Conservation (phyloP, 2,113 vertebrate species). For the Pelecanoides urinatrix region DNA sequence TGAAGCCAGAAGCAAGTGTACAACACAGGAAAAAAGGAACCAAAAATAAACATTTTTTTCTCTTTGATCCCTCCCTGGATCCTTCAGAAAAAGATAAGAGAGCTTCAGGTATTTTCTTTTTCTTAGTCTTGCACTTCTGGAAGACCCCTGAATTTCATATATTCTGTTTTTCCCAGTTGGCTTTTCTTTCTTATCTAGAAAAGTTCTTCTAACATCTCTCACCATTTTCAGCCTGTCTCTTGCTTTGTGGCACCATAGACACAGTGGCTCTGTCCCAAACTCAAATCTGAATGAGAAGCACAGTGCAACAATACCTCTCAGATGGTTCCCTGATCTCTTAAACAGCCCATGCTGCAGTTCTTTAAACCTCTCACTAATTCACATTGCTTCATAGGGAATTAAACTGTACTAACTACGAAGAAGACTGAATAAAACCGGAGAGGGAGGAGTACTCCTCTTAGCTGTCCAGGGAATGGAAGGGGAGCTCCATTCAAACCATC, state of each 20-base stretch:
- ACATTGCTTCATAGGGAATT: not conserved
- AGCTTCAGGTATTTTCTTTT: slow-evolving; percentile 11
- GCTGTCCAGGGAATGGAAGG: not conserved
- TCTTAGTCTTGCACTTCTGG: not conserved
- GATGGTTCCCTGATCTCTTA: not conserved
- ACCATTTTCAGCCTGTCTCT: not conserved
- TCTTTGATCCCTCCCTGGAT: slow-evolving; percentile 22
- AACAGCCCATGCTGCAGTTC: not conserved
- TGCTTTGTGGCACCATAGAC: not conserved
- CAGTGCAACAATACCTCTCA: not conserved
- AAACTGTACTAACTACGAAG: not conserved
- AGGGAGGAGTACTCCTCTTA: not conserved
- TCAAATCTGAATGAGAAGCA: not conserved
- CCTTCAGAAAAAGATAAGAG: not conserved
- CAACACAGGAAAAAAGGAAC: not conserved
- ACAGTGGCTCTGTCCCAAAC: not conserved
- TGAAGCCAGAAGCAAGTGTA: slow-evolving; percentile 14
- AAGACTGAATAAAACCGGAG: not conserved
- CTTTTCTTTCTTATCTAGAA: not conserved
- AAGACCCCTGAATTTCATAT: slow-evolving; percentile 4
- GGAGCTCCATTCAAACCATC: not conserved
- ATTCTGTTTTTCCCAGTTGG: not conserved
- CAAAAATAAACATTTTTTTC: not conserved
- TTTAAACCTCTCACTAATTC: not conserved
- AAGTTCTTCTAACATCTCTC: not conserved